These are phyloP conservation scores for Agonopterix arenella DNA, from an alignment of 2,888 invertebrate genomes.

Conservation along the genomic window DNA sequence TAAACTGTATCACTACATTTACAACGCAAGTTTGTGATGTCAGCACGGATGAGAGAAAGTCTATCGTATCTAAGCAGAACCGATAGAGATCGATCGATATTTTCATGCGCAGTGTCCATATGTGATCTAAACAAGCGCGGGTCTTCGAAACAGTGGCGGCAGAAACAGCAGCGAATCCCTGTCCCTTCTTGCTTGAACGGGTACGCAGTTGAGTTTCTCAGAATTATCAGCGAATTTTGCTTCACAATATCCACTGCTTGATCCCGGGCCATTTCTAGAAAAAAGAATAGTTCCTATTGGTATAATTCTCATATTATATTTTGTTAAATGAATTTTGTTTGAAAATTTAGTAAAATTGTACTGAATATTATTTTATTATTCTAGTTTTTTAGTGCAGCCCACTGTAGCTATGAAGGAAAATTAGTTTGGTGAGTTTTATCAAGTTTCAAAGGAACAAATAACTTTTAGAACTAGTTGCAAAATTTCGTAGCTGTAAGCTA, in stretches of 20 bases:
- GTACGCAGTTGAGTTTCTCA: constrained; percentile 16
- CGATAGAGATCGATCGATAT: neutral
- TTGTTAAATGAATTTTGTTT: no score
- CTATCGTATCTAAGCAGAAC: no score
- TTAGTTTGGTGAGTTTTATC: no score
- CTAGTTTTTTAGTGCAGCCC: no score
- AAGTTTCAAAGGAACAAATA: no score
- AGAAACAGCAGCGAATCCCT: constrained; percentile 6
- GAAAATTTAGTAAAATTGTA: no score
- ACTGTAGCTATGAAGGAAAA: no score
- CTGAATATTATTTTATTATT: no score
- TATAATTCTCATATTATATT: neutral
- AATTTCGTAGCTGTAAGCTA: no score
- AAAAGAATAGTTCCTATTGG: constrained; percentile 1
- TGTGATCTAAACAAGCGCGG: constrained; percentile 3
- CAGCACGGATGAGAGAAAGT: constrained; percentile 3
- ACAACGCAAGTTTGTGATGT: constrained; percentile 14
- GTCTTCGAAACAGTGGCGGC: constrained; percentile 9
- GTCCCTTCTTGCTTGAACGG: constrained; percentile 13
- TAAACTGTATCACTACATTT: constrained; percentile 7
- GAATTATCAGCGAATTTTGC: constrained; percentile 12
- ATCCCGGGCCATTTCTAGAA: constrained; percentile 3
- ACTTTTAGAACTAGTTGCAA: no score
- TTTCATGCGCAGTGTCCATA: neutral
- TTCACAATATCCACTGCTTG: constrained; percentile 8